Evolutionary conservation across 2,113 vertebrate species (phyloP), one percentile per base, ranked within the genome.

Genomic region (Corythornis vintsioides): DNA sequence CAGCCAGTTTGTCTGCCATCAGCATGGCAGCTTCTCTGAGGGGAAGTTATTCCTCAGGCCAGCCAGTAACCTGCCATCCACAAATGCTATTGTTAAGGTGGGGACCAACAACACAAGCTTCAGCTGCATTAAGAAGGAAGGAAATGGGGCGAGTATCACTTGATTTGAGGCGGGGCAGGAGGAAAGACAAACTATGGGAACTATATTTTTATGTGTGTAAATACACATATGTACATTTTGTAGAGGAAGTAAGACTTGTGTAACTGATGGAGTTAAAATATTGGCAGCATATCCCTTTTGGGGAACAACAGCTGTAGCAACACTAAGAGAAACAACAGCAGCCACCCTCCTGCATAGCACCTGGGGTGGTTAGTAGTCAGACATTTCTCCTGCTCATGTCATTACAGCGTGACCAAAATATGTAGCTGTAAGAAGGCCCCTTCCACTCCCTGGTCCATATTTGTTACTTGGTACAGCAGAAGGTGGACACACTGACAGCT

Each of bases 271-370:
- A 77, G 67, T 64, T 91, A 91, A 91, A 95, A 86, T 29, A 72
- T 22, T 71, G 56, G 64, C 78, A 85, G 35, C 1, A 1, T 16
- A 74, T 15, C 26, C 25, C 26, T 60, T 29, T 29, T 31, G 60
- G 69, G 65, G 60, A 88, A 19, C 22, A 94, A 56, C 90, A 94
- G 90, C 90, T 90, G 73, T 78, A 91, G 86, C 76, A 95, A 83
- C 83, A 93, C n/a, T 19, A 15, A 53, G 53, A 70, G 59, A 89
- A 95, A 90, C 28, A 91, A 67, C 33, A 70, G 72, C 90, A 94
- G 50, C 25, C 72, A 86, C 55, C 52, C 69, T 80, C 57, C 56
- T 59, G 79, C 40, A 18, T 24, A 82, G 33, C 72, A 86, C 75
- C 76, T 86, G 79, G 74, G 56, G 92, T 78, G 31, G 69, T 78